A percentile compares a stretch with the other conserved stretches of the same genome.
Evolutionary conservation across 2,113 vertebrate genomes (phyloP).

Genomic region (Xenopus tropicalis): DNA sequence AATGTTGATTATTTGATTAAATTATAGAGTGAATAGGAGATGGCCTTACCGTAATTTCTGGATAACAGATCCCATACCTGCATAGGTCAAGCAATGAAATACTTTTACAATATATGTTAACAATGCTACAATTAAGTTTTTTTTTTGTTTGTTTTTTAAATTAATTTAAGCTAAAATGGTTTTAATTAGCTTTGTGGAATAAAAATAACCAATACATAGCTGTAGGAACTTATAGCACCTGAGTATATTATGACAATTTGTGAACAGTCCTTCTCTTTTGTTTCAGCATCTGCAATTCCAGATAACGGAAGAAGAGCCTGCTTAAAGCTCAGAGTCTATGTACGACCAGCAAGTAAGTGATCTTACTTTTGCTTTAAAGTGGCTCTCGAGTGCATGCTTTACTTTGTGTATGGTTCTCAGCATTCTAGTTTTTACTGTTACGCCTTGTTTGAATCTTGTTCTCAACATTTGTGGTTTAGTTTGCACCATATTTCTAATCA

Average conservation of each 20-base stretch:
- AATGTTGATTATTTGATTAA: no score
- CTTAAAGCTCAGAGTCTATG: slow-evolving; percentile 96
- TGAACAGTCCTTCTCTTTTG: slow-evolving; percentile 45
- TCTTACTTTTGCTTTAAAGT: slow-evolving; percentile 51
- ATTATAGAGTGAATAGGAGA: no score
- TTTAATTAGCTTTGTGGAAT: no score
- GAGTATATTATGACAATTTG: not conserved
- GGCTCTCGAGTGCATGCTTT: slow-evolving; percentile 56
- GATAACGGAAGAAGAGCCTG: slow-evolving; percentile 92
- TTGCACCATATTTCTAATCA: slow-evolving; percentile 60
- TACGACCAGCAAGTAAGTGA: slow-evolving; percentile 96
- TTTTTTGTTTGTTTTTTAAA: no score
- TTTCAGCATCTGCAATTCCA: slow-evolving; percentile 86
- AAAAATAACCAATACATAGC: not conserved
- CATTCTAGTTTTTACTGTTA: slow-evolving; percentile 55
- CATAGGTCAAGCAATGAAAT: no score
- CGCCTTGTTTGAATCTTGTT: slow-evolving; percentile 62
- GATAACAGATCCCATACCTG: no score
- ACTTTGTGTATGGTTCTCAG: slow-evolving; percentile 59
- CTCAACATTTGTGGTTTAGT: slow-evolving; percentile 56
- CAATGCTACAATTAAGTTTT: no score
- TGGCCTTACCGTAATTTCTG: no score
- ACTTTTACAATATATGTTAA: no score
- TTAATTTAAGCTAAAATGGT: no score
- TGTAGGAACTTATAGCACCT: no score